These are phyloP conservation scores for Misgurnus anguillicaudatus DNA, from an alignment of 2,113 vertebrate genomes.

Conservation along the genomic window DNA sequence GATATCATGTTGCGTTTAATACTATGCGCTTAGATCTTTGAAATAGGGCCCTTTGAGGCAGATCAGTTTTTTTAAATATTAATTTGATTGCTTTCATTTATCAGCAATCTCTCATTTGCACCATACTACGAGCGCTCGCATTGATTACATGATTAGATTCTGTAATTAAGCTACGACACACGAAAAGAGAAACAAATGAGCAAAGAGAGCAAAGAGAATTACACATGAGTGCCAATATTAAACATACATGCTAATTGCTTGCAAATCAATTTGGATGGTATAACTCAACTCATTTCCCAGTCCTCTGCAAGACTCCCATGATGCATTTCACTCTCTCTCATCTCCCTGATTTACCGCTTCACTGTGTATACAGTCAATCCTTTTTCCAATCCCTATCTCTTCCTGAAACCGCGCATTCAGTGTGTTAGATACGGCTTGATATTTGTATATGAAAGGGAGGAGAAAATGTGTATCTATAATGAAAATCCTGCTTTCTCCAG, in stretches of 20 bases:
- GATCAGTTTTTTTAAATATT: neutral
- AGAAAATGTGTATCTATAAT: slow-evolving; percentile 26
- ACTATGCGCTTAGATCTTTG: too few species aligned
- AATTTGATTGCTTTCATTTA: slow-evolving; percentile 5
- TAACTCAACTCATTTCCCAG: slow-evolving; percentile 19
- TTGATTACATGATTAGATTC: slow-evolving; percentile 17
- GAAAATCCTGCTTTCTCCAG: slow-evolving; percentile 14
- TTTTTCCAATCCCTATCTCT: neutral
- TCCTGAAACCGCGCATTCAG: neutral
- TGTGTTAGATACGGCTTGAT: slow-evolving; percentile 24
- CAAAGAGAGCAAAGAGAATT: slow-evolving; percentile 26
- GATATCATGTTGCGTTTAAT: too few species aligned
- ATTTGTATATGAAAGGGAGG: slow-evolving; percentile 19
- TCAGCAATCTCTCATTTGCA: slow-evolving; percentile 12
- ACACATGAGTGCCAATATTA: slow-evolving; percentile 33
- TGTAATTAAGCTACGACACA: slow-evolving; percentile 4
- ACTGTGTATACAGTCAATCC: neutral
- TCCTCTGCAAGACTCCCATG: neutral
- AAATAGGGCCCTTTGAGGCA: too few species aligned
- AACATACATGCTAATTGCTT: slow-evolving; percentile 35
- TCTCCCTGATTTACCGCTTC: neutral
- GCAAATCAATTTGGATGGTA: slow-evolving; percentile 35
- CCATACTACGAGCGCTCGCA: neutral
- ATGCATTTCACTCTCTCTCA: neutral
- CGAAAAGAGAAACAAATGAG: slow-evolving; percentile 23